phyloP scores from a whole-genome alignment of 2,797 vertebrate genomes.

The Centropyge bicolor region DNA sequence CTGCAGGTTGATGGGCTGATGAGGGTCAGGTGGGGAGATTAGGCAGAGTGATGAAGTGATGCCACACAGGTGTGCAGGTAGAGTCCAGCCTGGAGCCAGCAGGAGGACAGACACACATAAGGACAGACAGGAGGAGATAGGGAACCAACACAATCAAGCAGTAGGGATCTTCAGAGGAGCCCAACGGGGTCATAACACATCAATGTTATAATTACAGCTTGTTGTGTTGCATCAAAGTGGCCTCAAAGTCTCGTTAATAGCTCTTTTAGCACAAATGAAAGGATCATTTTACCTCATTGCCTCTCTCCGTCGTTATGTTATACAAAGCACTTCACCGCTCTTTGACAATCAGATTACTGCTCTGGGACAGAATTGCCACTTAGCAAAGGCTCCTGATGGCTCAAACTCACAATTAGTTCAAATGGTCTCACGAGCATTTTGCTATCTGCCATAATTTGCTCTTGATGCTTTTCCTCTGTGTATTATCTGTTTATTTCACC shows the following conservation, averaged over 20 bases:
- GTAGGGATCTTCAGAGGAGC: no score
- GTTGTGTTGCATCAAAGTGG: neutral
- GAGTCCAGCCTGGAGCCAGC: no score
- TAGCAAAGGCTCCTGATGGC: neutral
- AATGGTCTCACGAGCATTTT: neutral
- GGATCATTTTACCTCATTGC: neutral
- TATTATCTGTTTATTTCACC: neutral
- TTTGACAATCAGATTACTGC: neutral
- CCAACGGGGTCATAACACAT: no score
- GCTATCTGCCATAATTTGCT: neutral
- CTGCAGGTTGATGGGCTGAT: no score
- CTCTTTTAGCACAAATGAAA: neutral
- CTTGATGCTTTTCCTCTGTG: neutral
- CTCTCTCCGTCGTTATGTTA: neutral
- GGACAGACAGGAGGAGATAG: no score
- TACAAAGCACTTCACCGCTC: neutral
- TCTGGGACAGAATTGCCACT: neutral
- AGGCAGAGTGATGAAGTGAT: no score
- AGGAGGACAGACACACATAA: no score
- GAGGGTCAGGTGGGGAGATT: no score
- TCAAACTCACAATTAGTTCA: neutral
- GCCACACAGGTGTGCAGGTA: no score
- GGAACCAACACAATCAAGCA: no score
- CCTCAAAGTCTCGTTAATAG: neutral
- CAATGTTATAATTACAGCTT: neutral